Conservation (phyloP, 2,888 invertebrate species). For the Ferdinandea cuprea region DNA sequence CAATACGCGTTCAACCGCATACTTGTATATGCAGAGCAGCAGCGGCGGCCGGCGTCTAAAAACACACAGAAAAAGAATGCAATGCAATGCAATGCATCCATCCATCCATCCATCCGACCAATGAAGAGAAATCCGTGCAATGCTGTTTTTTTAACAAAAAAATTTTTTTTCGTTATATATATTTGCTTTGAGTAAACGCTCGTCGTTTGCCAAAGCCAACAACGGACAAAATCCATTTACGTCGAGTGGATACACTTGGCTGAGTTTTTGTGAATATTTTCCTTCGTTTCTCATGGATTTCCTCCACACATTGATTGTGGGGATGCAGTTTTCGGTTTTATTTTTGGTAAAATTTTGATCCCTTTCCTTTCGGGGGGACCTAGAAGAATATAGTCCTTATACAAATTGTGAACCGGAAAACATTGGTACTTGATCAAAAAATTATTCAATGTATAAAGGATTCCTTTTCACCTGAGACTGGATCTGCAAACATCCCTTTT, state of each 20-base stretch:
- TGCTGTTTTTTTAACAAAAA: slow-evolving; percentile 5
- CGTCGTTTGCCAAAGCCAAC: slow-evolving; percentile 7
- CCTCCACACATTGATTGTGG: background rate
- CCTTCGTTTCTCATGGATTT: background rate
- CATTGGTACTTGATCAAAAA: no score
- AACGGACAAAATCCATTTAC: slow-evolving; percentile 48
- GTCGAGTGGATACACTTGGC: slow-evolving; percentile 42
- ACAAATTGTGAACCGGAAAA: no score
- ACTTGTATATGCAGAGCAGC: slow-evolving; percentile 12
- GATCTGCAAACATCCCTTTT: no score
- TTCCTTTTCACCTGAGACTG: background rate
- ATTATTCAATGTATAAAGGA: no score
- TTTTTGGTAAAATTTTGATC: background rate
- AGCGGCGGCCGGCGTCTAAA: background rate
- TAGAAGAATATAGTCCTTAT: no score
- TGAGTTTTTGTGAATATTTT: slow-evolving; percentile 30
- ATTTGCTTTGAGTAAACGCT: slow-evolving; percentile 29
- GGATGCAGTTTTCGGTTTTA: background rate
- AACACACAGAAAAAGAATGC: background rate
- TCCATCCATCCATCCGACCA: background rate
- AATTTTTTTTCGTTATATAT: slow-evolving; percentile 17
- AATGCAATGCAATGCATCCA: background rate
- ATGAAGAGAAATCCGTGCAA: slow-evolving; percentile 4
- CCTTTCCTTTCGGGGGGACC: no score
- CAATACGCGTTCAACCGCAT: slow-evolving; percentile 47